These are phyloP conservation scores for Anniella stebbinsi DNA, from an alignment of 2,797 vertebrate species.

Conservation along the genomic window DNA sequence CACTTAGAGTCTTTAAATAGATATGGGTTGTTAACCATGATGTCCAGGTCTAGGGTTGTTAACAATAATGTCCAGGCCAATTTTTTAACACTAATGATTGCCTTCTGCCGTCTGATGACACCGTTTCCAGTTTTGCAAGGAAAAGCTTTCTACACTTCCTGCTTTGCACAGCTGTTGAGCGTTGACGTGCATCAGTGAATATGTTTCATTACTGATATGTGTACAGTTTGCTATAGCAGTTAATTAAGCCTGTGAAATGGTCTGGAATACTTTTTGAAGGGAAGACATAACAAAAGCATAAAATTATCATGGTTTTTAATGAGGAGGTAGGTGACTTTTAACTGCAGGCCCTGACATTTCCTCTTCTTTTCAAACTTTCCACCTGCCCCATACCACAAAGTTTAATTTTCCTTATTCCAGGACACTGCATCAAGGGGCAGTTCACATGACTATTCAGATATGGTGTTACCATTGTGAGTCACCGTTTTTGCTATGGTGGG, in stretches of 20 bases:
- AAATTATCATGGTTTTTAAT: conserved; percentile 26
- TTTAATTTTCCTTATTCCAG: background rate
- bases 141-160: background rate
- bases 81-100: background rate
- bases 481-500: background rate
- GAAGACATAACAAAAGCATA: conserved; percentile 29
- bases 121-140: conserved; percentile 8
- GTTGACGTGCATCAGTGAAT: conserved; percentile 15
- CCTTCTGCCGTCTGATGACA: background rate
- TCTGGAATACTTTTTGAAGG: conserved; percentile 35
- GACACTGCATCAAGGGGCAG: background rate
- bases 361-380: background rate
- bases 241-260: conserved; percentile 39
- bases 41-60: conserved; percentile 15
- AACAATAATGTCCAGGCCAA: conserved; percentile 33
- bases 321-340: conserved; percentile 34
- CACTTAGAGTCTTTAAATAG: background rate
- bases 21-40: background rate
- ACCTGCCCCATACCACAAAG: background rate
- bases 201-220: conserved; percentile 30
- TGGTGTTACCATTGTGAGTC: background rate
- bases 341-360: conserved; percentile 7
- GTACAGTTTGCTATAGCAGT: conserved; percentile 36
- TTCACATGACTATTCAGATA: background rate
- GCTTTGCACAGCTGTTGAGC: conserved; percentile 4